Evolutionary conservation across 1,140 invertebrate species (phyloP).

Genomic region (Bombyx mandarina): DNA sequence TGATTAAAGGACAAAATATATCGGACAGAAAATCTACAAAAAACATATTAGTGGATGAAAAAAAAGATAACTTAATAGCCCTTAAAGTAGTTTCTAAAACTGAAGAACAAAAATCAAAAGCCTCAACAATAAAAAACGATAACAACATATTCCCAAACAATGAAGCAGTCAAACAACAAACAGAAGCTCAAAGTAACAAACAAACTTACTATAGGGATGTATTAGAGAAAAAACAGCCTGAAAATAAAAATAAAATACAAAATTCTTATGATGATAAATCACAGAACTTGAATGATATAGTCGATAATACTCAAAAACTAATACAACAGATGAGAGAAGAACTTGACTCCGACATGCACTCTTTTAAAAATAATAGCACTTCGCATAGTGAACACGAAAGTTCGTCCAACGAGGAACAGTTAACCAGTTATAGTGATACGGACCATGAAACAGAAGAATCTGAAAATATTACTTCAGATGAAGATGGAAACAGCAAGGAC

Average conservation of each 20-base stretch:
- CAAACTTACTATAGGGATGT: too few species aligned
- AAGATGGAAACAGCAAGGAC: slow-evolving; percentile 40
- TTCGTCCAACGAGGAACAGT: slow-evolving; percentile 65
- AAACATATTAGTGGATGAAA: too few species aligned
- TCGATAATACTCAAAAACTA: slow-evolving; percentile 72
- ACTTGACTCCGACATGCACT: slow-evolving; percentile 74
- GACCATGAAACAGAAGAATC: slow-evolving; percentile 27
- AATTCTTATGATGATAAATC: slow-evolving; percentile 31
- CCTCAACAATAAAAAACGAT: too few species aligned
- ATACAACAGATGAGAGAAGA: slow-evolving; percentile 76
- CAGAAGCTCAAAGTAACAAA: too few species aligned
- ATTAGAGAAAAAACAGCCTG: too few species aligned
- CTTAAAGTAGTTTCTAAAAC: too few species aligned
- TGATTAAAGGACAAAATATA: neutral
- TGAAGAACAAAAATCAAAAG: too few species aligned
- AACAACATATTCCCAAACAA: too few species aligned
- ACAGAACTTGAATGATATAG: slow-evolving; percentile 71
- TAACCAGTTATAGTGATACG: slow-evolving; percentile 66
- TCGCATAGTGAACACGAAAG: slow-evolving; percentile 65
- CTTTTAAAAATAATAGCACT: slow-evolving; percentile 57
- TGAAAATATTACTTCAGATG: slow-evolving; percentile 51
- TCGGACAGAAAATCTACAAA: too few species aligned
- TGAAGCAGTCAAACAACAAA: too few species aligned
- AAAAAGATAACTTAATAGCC: too few species aligned
- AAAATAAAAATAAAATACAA: slow-evolving; percentile 4